Conservation (phyloP, 1,140 invertebrate species). For the Littorina saxatilis region DNA sequence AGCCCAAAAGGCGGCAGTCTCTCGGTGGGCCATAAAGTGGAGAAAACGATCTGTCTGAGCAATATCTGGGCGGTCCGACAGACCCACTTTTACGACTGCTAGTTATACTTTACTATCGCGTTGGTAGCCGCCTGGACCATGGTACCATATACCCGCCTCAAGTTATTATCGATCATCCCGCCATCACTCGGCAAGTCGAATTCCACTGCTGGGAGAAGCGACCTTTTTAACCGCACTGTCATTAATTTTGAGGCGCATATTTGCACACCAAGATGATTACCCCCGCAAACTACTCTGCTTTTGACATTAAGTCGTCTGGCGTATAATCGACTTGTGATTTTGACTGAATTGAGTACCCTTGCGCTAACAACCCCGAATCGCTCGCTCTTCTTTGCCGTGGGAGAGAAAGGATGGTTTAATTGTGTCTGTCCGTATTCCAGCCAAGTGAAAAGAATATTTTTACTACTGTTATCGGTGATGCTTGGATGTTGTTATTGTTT, state of each 20-base stretch:
- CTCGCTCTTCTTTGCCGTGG: background rate
- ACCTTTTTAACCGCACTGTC: conserved; percentile 12
- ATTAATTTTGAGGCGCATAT: conserved; percentile 20
- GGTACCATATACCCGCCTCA: too few species aligned
- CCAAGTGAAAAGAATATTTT: too few species aligned
- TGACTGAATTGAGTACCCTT: background rate
- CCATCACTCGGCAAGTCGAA: background rate
- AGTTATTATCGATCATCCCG: background rate
- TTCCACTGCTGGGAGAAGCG: background rate
- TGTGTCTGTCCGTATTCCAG: too few species aligned
- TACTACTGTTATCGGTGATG: too few species aligned
- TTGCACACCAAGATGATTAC: background rate
- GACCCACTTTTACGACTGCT: too few species aligned
- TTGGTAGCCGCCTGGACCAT: too few species aligned
- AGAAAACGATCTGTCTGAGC: too few species aligned
- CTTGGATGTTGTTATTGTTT: too few species aligned
- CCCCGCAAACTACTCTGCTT: background rate
- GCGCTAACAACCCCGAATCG: background rate
- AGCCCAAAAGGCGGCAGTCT: too few species aligned
- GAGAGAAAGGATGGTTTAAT: background rate
- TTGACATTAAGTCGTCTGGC: conserved; percentile 1
- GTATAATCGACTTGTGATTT: background rate
- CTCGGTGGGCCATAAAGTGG: too few species aligned
- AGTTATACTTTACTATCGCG: too few species aligned
- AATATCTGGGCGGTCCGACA: too few species aligned